These are phyloP conservation scores for Leptopterna dolabrata DNA, from an alignment of 2,888 invertebrate species.

Conservation along the genomic window DNA sequence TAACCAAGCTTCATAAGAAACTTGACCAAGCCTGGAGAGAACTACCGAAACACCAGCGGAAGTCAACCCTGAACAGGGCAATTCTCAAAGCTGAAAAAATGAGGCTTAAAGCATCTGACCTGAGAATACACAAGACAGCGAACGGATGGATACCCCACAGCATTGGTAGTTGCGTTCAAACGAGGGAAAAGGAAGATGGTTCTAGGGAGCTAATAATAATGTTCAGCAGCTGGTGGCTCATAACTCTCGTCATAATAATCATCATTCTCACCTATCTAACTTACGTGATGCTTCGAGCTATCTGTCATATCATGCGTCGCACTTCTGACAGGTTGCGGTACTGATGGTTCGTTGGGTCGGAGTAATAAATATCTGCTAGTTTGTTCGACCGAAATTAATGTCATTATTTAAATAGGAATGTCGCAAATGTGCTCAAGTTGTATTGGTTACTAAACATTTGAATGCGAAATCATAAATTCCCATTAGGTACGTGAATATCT, in stretches of 20 bases:
- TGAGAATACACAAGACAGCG: background rate
- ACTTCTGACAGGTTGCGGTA: background rate
- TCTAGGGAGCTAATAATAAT: background rate
- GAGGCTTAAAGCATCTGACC: background rate
- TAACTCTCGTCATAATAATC: slow-evolving; percentile 9
- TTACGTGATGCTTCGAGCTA: slow-evolving; percentile 33
- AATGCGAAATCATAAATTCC: background rate
- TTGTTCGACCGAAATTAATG: background rate
- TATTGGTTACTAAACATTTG: background rate
- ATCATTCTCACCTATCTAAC: slow-evolving; percentile 6
- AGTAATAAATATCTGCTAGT: background rate
- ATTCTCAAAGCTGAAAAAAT: background rate
- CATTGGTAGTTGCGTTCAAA: background rate
- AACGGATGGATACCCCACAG: background rate
- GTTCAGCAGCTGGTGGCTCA: slow-evolving; percentile 29
- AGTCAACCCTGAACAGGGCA: background rate
- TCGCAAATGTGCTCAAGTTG: background rate
- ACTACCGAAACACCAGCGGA: background rate
- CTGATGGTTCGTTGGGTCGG: background rate
- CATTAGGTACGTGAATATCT: too few relatives aligned
- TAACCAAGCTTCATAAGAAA: background rate
- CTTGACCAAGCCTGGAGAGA: slow-evolving; percentile 10
- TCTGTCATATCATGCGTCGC: slow-evolving; percentile 20
- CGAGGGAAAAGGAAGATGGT: background rate
- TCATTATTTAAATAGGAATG: background rate